Base-by-base conservation (phyloP, 2,113 vertebrate species). In the Vombatus ursinus region DNA sequence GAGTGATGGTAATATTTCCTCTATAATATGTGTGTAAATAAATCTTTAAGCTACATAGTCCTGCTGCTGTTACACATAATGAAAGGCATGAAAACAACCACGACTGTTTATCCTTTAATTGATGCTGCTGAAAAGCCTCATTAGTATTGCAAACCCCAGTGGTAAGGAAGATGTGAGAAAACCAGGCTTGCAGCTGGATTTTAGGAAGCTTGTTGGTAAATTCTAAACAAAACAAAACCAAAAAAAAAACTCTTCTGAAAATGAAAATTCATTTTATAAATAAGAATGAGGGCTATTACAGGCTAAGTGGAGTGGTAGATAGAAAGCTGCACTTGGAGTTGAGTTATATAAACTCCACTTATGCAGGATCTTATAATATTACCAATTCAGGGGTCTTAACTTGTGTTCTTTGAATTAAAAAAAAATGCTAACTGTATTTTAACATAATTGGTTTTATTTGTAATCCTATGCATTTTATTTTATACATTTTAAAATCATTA, bases 51-150 rank as follows among this genome's bases (percentile, higher is more conserved):
- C 50, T 22, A 6, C 0, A 0, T 25, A 26, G 47, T 8, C 7
- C 50, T 84, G 68, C 68, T 44, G 68, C 68, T 84, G 68, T 44
- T 84, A 44, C 19, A 11, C 3, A 0, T 11, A 37, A 57, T 26
- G 11, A 11, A n/a, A 26, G 50, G 48, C 11, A 26, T 8, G 0
- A 0, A 52, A 51, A n/a, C 2, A 3, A 0, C 10, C 16, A 1
- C 7, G n/a, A 44, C n/a, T 84, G 68, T n/a, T 89, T 23, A 3
- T 52, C 53, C 7, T 68, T 68, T 49, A 52, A 9, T 9, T 49
- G 28, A 37, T 50, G 49, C n/a, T 23, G 24, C n/a, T 4, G 61
- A 84, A 47, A 26, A 50, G n/a, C 19, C n/a, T 84, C 68, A 84
- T 84, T 84, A 48, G 93, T 51, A 91, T 90, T n/a, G 89, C 89